These are phyloP conservation scores for Leucosticte australis DNA, from an alignment of 2,113 vertebrate genomes.

Conservation along the genomic window DNA sequence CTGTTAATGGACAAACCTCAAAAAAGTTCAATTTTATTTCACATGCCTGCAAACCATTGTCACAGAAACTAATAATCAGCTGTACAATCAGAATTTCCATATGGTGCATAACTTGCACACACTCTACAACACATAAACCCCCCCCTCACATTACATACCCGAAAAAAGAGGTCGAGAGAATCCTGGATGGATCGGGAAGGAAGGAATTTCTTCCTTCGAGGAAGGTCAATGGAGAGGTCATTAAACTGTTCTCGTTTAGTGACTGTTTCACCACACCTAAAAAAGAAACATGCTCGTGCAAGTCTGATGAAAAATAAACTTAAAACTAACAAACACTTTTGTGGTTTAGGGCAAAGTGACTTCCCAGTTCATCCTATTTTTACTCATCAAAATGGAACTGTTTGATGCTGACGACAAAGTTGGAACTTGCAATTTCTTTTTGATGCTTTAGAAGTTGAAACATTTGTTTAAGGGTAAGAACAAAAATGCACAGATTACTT, in stretches of 20 bases:
- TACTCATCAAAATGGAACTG: background rate
- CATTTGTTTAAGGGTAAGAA: background rate
- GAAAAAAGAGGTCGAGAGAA: conserved; percentile 97
- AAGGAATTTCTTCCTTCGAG: conserved; percentile 89
- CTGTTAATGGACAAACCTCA: background rate
- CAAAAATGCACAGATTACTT: background rate
- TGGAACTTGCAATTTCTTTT: background rate
- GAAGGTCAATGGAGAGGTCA: conserved; percentile 96
- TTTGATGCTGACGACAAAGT: background rate
- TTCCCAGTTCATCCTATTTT: background rate
- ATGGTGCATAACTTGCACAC: background rate
- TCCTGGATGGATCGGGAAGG: conserved; percentile 93
- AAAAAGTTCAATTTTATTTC: background rate
- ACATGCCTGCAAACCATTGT: background rate
- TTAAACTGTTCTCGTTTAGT: conserved; percentile 96
- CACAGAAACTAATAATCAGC: background rate
- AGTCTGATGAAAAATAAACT: background rate
- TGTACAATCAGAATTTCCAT: background rate
- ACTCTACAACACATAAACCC: background rate
- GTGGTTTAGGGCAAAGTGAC: background rate
- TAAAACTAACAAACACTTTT: background rate
- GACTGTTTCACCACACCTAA: conserved; percentile 92
- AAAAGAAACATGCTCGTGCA: background rate
- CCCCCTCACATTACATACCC: conserved; percentile 69
- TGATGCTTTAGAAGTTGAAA: background rate